phyloP scores from a whole-genome alignment of 2,797 vertebrate species.

The Propithecus deckenii region DNA sequence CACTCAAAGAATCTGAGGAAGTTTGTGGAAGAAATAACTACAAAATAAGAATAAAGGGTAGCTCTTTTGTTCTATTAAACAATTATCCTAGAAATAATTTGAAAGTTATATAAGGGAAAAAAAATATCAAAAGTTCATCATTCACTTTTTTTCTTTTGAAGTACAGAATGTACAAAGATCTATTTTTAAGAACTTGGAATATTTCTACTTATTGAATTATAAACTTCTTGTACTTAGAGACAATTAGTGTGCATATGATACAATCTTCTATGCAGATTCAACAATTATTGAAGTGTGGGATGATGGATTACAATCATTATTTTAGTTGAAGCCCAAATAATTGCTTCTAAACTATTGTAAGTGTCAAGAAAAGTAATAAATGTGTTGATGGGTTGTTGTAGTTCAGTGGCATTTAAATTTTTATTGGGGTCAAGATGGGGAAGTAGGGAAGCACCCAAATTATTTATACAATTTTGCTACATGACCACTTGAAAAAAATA shows the following conservation, averaged over 20 bases:
- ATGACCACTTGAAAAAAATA: not conserved
- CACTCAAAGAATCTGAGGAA: not conserved
- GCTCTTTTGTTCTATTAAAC: constrained; percentile 1
- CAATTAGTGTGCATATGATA: constrained; percentile 36
- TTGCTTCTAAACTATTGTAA: constrained; percentile 66
- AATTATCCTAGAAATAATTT: constrained; percentile 44
- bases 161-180: not conserved
- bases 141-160: constrained; percentile 4
- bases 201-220: not conserved
- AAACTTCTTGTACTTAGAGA: constrained; percentile 19
- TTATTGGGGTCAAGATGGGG: not conserved
- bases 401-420: not conserved
- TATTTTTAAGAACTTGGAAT: not conserved
- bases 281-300: constrained; percentile 48
- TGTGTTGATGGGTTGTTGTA: not conserved
- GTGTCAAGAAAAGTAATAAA: constrained; percentile 54
- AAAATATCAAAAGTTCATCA: constrained; percentile 31
- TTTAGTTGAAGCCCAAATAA: constrained; percentile 65
- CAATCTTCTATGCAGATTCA: constrained; percentile 40
- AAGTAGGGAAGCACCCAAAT: not conserved
- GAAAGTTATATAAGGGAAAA: constrained; percentile 26
- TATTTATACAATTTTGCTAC: not conserved
- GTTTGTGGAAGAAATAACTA: not conserved
- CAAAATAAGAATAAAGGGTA: constrained; percentile 18
- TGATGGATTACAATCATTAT: constrained; percentile 67